Conservation (phyloP, 2,113 vertebrate genomes). For the Carollia perspicillata region DNA sequence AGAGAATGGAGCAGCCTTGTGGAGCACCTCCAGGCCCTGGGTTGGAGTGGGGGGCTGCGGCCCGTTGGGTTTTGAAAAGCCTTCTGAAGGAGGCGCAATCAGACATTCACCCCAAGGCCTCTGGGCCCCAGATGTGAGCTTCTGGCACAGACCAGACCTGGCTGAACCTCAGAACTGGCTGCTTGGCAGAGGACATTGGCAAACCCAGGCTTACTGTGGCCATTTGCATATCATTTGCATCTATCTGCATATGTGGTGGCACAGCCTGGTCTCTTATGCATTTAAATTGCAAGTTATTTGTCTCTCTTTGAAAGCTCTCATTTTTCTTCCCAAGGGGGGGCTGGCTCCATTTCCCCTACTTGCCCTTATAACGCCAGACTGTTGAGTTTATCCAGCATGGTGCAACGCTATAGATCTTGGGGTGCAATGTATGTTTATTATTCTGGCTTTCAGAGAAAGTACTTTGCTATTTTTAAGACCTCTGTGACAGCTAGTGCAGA, state of each 20-base stretch:
- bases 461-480: not conserved
- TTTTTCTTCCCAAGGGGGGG: not conserved
- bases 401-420: not conserved
- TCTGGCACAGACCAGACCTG: constrained; percentile 61
- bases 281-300: constrained; percentile 78
- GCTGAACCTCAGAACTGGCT: constrained; percentile 60
- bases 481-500: not conserved
- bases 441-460: not conserved
- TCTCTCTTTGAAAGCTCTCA: constrained; percentile 67
- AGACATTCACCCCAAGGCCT: constrained; percentile 25
- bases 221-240: constrained; percentile 77
- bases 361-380: constrained; percentile 1
- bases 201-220: constrained; percentile 7
- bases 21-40: not conserved
- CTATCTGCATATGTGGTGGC: constrained; percentile 68
- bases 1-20: not conserved
- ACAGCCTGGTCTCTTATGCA: constrained; percentile 73
- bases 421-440: not conserved
- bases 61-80: not conserved
- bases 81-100: not conserved
- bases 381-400: not conserved
- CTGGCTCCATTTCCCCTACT: constrained; percentile 35
- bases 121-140: constrained; percentile 70
- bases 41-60: not conserved
- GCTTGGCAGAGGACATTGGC: constrained; percentile 65